Conservation (phyloP, 2,888 invertebrate genomes). For the Melieria picta region DNA sequence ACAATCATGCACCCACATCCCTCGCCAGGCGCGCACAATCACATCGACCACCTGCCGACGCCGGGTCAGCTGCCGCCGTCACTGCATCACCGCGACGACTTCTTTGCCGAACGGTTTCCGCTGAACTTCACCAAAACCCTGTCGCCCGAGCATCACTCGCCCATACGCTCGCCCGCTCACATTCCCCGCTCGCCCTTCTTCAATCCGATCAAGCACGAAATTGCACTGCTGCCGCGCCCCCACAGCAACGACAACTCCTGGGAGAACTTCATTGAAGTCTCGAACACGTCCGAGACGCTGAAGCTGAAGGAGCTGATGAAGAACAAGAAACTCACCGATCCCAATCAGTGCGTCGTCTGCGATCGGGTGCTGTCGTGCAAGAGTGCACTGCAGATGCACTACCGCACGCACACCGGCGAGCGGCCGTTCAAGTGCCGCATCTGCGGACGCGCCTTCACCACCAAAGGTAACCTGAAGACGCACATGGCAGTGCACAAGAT, state of each 20-base stretch:
- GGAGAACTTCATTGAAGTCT: slow-evolving; percentile 96
- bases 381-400: slow-evolving; percentile 98
- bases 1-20: slow-evolving; percentile 64
- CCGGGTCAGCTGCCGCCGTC: slow-evolving; percentile 61
- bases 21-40: slow-evolving; percentile 66
- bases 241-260: slow-evolving; percentile 95
- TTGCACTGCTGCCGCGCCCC: slow-evolving; percentile 75
- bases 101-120: slow-evolving; percentile 60
- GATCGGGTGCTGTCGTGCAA: slow-evolving; percentile 96
- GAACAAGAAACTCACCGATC: slow-evolving; percentile 95
- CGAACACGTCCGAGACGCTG: slow-evolving; percentile 87
- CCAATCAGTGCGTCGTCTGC: slow-evolving; percentile 98
- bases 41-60: slow-evolving; percentile 60
- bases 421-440: slow-evolving; percentile 95
- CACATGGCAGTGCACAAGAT: slow-evolving; percentile 99
- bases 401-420: slow-evolving; percentile 71
- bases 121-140: slow-evolving; percentile 59
- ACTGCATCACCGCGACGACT: slow-evolving; percentile 61
- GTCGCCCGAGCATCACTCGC: slow-evolving; percentile 63
- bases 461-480: slow-evolving; percentile 98
- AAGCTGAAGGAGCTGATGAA: slow-evolving; percentile 97
- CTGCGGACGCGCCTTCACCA: slow-evolving; percentile 97
- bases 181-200: slow-evolving; percentile 65
- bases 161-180: slow-evolving; percentile 62
- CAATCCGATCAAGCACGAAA: slow-evolving; percentile 65